phyloP scores from a whole-genome alignment of 2,888 invertebrate genomes.

The Merodon equestris region DNA sequence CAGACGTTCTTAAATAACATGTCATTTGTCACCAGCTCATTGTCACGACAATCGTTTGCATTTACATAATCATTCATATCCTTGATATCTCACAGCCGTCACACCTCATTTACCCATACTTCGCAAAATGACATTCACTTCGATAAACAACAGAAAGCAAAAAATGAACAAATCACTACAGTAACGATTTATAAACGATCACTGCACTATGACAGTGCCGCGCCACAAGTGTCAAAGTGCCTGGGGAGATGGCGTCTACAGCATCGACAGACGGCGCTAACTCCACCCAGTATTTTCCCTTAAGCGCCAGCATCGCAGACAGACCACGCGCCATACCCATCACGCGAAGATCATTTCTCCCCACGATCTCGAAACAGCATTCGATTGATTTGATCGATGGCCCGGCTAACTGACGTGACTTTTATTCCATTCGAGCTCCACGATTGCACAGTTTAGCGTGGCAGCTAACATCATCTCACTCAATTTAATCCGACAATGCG shows the following conservation, averaged over 20 bases:
- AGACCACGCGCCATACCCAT: conserved; percentile 52
- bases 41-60: conserved; percentile 25
- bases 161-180: too few species aligned
- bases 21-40: too few species aligned
- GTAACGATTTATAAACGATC: too few species aligned
- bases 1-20: too few species aligned
- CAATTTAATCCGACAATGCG: conserved; percentile 54
- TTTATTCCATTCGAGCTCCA: conserved; percentile 54
- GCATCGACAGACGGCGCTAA: conserved; percentile 38
- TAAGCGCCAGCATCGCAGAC: conserved; percentile 29
- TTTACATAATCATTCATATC: neutral
- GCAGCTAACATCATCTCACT: conserved; percentile 48
- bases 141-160: conserved; percentile 21
- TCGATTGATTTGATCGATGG: conserved; percentile 66
- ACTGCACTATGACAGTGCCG: conserved; percentile 57
- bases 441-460: conserved; percentile 25
- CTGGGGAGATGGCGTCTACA: conserved; percentile 45
- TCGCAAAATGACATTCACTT: conserved; percentile 41
- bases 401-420: conserved; percentile 59
- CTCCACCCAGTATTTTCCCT: conserved; percentile 37
- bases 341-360: conserved; percentile 52
- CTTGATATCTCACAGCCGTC: conserved; percentile 34
- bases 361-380: conserved; percentile 29
- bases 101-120: conserved; percentile 50
- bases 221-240: conserved; percentile 63